Conservation (phyloP, 2,888 invertebrate genomes). For the Drosophila neoperkinsi region DNA sequence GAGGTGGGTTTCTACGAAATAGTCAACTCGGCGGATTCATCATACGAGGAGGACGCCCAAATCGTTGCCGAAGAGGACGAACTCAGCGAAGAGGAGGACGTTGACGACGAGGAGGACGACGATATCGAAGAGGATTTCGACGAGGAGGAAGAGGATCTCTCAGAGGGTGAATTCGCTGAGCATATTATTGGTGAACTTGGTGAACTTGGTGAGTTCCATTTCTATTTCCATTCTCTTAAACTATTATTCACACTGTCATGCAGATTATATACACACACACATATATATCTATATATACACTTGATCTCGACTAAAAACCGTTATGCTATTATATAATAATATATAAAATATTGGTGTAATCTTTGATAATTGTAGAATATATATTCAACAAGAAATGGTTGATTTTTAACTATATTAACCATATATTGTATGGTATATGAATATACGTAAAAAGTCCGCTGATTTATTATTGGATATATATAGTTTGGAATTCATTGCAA, state of each 20-base stretch:
- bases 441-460: neutral
- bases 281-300: neutral
- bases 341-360: constrained; percentile 5
- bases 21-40: constrained; percentile 74
- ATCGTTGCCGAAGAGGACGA: constrained; percentile 78
- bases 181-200: constrained; percentile 76
- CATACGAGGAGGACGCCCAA: constrained; percentile 75
- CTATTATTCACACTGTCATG: neutral
- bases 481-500: constrained; percentile 18
- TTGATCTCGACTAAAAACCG: too few species aligned
- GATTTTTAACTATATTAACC: neutral
- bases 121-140: constrained; percentile 71
- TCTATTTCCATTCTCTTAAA: neutral
- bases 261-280: neutral
- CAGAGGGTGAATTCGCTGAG: constrained; percentile 75
- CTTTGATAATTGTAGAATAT: neutral
- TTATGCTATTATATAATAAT: too few species aligned
- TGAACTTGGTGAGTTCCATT: constrained; percentile 58
- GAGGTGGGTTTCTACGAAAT: constrained; percentile 75
- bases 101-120: constrained; percentile 69
- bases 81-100: constrained; percentile 72
- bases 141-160: constrained; percentile 66
- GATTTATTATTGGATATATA: neutral
- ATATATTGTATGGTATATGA: neutral
- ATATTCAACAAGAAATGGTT: neutral